Evolutionary conservation across 2,888 invertebrate genomes (phyloP).

Genomic region (Mechanitis messenoides): DNA sequence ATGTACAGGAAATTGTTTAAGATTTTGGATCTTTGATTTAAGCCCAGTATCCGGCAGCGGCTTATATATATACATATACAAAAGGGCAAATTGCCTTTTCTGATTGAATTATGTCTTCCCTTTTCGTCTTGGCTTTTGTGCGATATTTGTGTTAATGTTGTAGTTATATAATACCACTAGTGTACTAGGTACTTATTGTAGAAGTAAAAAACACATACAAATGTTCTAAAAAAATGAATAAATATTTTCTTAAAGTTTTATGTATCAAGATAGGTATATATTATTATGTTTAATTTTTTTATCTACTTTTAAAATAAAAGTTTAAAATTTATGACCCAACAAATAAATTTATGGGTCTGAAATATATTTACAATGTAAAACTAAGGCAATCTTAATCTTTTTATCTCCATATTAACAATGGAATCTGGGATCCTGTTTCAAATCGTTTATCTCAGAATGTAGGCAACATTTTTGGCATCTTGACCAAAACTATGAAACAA

Average conservation of each 20-base stretch:
- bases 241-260: no score
- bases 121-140: conserved; percentile 50
- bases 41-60: conserved; percentile 51
- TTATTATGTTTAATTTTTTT: no score
- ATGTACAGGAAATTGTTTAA: conserved; percentile 17
- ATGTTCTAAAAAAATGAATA: no score
- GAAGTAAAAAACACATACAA: neutral
- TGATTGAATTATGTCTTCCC: conserved; percentile 70
- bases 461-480: conserved; percentile 28
- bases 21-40: conserved; percentile 31
- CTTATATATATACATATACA: conserved; percentile 56
- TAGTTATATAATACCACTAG: conserved; percentile 13
- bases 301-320: no score
- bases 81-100: conserved; percentile 63
- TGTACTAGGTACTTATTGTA: neutral
- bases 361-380: neutral
- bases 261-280: no score
- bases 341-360: neutral
- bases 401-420: conserved; percentile 7
- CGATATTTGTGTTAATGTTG: conserved; percentile 47
- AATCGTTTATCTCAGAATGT: conserved; percentile 23
- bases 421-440: conserved; percentile 17
- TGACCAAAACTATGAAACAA: conserved; percentile 18
- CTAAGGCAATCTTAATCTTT: conserved; percentile 10
- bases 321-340: no score